phyloP scores from a whole-genome alignment of 2,888 invertebrate genomes.

The Cabera pusaria region DNA sequence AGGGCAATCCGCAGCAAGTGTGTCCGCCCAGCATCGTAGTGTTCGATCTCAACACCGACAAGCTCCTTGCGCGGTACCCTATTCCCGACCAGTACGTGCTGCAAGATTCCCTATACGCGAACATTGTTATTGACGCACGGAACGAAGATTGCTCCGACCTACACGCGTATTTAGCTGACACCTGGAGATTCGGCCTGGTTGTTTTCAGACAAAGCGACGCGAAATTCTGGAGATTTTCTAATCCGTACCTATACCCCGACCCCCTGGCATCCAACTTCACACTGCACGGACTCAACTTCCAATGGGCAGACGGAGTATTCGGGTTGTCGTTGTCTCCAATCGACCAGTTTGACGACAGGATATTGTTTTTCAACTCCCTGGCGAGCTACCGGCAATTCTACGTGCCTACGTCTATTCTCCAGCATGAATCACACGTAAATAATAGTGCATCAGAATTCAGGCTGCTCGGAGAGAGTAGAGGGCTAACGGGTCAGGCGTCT shows the following conservation, averaged over 20 bases:
- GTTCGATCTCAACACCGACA: constrained; percentile 87
- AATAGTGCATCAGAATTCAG: constrained; percentile 60
- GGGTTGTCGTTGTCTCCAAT: constrained; percentile 87
- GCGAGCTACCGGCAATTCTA: constrained; percentile 91
- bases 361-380: constrained; percentile 91
- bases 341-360: constrained; percentile 78
- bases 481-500: constrained; percentile 87
- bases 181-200: constrained; percentile 86
- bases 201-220: constrained; percentile 85
- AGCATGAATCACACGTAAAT: constrained; percentile 76
- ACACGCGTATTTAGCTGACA: constrained; percentile 87
- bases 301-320: constrained; percentile 93
- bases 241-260: constrained; percentile 87
- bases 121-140: constrained; percentile 86
- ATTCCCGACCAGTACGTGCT: constrained; percentile 86
- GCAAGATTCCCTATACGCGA: constrained; percentile 86
- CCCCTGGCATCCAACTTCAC: constrained; percentile 89
- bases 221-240: constrained; percentile 86
- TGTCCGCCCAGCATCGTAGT: constrained; percentile 89
- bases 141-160: constrained; percentile 84
- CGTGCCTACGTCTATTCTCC: constrained; percentile 86
- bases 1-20: constrained; percentile 85
- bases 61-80: constrained; percentile 83
- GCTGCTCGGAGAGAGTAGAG: constrained; percentile 78
- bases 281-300: constrained; percentile 89